Base-by-base conservation (phyloP, 2,113 vertebrate genomes). In the Sphyrna mokarran region DNA sequence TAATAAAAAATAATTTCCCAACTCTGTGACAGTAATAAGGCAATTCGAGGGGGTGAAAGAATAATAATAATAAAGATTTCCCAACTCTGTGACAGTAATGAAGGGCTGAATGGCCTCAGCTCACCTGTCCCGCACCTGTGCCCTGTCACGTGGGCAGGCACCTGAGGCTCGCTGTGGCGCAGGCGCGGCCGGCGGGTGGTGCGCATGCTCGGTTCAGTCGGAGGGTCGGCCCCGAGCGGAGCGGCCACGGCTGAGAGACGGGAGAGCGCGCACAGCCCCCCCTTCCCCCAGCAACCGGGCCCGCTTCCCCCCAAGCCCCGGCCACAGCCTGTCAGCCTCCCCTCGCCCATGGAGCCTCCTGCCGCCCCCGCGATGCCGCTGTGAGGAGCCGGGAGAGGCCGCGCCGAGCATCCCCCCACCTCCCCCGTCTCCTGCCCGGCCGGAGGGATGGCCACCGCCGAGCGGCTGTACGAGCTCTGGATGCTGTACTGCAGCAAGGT, bases 401-500 rank as follows among this genome's bases (percentile, higher is more conserved):
- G 89, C 20, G 29, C 89, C n/a, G 23, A 54, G 22, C 11, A 18
- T 22, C 63, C 66, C 6, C n/a, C n/a, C n/a, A n/a, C n/a, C 66
- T 37, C 66, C 43, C 3, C 43, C 43, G n/a, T n/a, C n/a, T 68
- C n/a, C 66, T 54, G 48, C 48, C 48, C 48, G 48, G 48, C 48
- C 37, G 63, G 66, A 43, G 94, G 94, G 43, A 99, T 99, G 99
- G 99, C 99, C 97, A 99, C 99, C 96, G 98, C 98, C 86, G 99
- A 99, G 97, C 98, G 99, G 96, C 98, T 99, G 87, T 99, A 99
- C 96, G 99, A 99, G 97, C 98, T 99, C 96, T 99, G 99, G 99
- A 99, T 99, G 99, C 98, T 99, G 95, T 99, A 99, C 97, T 99
- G 98, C 97, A 98, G 96, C 83, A 99, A 99, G 98, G 99, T 99